Percentiles rank a stretch among this genome's conserved stretches.
Conservation (phyloP, 2,888 invertebrate genomes). For the Pediacus dermestoides region DNA sequence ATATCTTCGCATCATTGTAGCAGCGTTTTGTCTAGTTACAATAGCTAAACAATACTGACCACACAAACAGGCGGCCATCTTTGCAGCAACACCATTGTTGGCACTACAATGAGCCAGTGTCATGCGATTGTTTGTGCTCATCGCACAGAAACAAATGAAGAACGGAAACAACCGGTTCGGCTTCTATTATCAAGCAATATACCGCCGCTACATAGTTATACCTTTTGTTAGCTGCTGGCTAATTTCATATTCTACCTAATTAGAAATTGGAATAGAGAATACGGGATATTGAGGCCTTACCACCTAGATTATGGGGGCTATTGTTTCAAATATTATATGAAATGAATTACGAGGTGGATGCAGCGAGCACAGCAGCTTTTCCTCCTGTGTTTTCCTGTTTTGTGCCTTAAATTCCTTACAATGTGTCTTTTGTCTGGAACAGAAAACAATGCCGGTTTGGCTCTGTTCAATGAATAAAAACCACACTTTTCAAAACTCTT, state of each 20-base stretch:
- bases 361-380: background rate
- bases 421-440: no score
- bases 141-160: conserved; percentile 46
- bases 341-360: conserved; percentile 18
- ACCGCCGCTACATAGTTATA: conserved; percentile 31
- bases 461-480: no score
- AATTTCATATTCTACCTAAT: conserved; percentile 41
- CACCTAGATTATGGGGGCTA: conserved; percentile 27
- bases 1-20: conserved; percentile 31
- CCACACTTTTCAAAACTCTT: no score
- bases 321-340: conserved; percentile 23
- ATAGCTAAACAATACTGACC: conserved; percentile 41
- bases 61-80: conserved; percentile 44
- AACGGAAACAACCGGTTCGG: conserved; percentile 46
- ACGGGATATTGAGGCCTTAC: conserved; percentile 38
- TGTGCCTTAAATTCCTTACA: no score
- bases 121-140: conserved; percentile 45
- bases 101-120: conserved; percentile 43
- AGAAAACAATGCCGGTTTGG: no score
- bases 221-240: conserved; percentile 38
- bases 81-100: conserved; percentile 40
- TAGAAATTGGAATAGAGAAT: conserved; percentile 39
- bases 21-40: conserved; percentile 41
- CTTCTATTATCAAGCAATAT: conserved; percentile 43
- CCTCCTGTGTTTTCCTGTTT: no score